These are phyloP conservation scores for Stegophylla sp. DNA, from an alignment of 2,888 invertebrate species.

Conservation along the genomic window DNA sequence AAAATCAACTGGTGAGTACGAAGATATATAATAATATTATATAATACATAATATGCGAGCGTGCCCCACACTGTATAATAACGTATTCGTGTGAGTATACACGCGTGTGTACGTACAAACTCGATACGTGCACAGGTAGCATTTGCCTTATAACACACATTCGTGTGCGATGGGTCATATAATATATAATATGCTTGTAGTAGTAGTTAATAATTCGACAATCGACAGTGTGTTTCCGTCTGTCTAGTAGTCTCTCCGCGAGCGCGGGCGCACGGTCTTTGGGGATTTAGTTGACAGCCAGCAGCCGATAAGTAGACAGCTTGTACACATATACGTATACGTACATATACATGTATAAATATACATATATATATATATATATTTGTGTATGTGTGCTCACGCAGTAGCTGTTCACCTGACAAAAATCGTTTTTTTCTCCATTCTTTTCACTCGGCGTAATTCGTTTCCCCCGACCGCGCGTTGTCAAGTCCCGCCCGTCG, in stretches of 20 bases:
- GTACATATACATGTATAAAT: too few species aligned
- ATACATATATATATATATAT: background rate
- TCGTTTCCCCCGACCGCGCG: background rate
- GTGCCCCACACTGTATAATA: too few species aligned
- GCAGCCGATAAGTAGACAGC: conserved; percentile 34
- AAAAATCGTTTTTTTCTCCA: conserved; percentile 18
- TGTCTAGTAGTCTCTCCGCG: conserved; percentile 5
- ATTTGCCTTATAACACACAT: too few species aligned
- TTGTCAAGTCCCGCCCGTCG: background rate
- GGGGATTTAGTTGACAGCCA: conserved; percentile 47
- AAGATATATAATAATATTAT: too few species aligned
- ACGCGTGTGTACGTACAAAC: too few species aligned
- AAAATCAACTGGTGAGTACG: conserved; percentile 88
- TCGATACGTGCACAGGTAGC: too few species aligned
- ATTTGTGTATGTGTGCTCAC: background rate
- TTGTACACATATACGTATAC: conserved; percentile 31
- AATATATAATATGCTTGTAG: background rate
- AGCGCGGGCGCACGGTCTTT: conserved; percentile 28
- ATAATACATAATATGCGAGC: too few species aligned
- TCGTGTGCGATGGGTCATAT: background rate
- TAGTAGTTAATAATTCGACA: conserved; percentile 15
- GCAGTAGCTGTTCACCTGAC: conserved; percentile 41
- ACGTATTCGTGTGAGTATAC: too few species aligned
- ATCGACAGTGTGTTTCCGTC: background rate
- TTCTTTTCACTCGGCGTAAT: conserved; percentile 8